Percentiles rank a stretch among this genome's conserved stretches.
Evolutionary conservation across 2,797 vertebrate species (phyloP).

Genomic region (Falco columbarius): DNA sequence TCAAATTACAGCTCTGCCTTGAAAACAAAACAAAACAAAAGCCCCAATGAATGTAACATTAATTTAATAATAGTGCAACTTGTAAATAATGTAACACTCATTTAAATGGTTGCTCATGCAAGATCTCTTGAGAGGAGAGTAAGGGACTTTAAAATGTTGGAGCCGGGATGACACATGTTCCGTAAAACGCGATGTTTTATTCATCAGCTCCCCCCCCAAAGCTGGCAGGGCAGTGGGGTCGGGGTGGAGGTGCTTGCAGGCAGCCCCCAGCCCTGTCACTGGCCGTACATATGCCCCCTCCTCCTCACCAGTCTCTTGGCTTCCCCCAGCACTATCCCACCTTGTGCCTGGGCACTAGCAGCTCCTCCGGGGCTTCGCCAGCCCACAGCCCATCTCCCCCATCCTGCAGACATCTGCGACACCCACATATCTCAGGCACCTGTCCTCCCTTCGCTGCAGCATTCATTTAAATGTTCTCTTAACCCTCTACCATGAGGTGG

Average conservation of each 20-base stretch:
- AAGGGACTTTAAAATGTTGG: conserved; percentile 18
- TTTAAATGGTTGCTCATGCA: conserved; percentile 53
- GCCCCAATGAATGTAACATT: conserved; percentile 55
- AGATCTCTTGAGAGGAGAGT: conserved; percentile 41
- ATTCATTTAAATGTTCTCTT: background rate
- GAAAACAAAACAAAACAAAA: conserved; percentile 66
- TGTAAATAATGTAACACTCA: conserved; percentile 69
- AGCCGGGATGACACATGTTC: conserved; percentile 27
- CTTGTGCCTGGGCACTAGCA: fast-evolving
- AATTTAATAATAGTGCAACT: conserved; percentile 70
- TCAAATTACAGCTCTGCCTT: conserved; percentile 67
- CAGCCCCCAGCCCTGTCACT: background rate
- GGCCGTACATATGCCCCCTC: background rate
- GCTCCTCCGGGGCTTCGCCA: background rate
- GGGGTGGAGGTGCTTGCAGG: fast-evolving
- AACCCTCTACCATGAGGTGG: background rate
- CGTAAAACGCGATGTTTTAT: conserved; percentile 20
- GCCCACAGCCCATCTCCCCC: fast-evolving
- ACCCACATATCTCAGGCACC: background rate
- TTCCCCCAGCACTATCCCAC: background rate
- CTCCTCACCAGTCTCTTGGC: background rate
- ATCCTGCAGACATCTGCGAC: fast-evolving
- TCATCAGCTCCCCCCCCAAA: background rate
- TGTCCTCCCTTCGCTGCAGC: background rate
- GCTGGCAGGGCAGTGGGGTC: fast-evolving